These are phyloP conservation scores for Ptilorrhoa leucosticta DNA, from an alignment of 2,113 vertebrate genomes.

Conservation along the genomic window DNA sequence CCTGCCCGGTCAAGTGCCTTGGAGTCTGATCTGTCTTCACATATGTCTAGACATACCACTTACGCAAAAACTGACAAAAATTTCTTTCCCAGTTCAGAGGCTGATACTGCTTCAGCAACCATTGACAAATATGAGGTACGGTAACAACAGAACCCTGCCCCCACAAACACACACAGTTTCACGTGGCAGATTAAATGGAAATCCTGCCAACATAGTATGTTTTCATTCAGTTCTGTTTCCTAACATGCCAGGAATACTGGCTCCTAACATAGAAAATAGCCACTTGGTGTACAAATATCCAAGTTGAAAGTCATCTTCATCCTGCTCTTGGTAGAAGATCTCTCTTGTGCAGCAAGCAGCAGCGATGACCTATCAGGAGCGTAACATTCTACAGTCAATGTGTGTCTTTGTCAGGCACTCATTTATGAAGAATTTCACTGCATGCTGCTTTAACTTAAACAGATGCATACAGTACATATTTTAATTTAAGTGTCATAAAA, in stretches of 20 bases:
- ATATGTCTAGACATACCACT: neutral
- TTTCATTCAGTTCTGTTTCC: slow-evolving; percentile 50
- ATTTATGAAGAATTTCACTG: slow-evolving; percentile 35
- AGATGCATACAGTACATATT: neutral
- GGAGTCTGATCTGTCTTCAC: neutral
- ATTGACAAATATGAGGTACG: neutral
- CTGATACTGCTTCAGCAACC: slow-evolving; percentile 7
- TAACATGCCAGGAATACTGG: slow-evolving; percentile 25
- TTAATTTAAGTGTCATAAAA: slow-evolving; percentile 51
- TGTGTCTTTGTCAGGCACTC: slow-evolving; percentile 42
- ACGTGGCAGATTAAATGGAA: slow-evolving; percentile 42
- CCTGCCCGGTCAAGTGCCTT: neutral
- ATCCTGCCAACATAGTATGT: neutral
- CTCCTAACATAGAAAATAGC: neutral
- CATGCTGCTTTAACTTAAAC: slow-evolving; percentile 51
- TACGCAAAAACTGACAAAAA: neutral
- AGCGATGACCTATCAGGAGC: slow-evolving; percentile 14
- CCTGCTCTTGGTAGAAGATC: slow-evolving; percentile 30
- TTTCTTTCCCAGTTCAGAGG: neutral
- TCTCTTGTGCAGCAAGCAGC: neutral
- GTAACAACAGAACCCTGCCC: neutral
- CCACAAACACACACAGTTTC: neutral
- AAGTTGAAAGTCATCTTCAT: slow-evolving; percentile 50
- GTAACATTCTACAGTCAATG: slow-evolving; percentile 41
- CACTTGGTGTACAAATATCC: slow-evolving; percentile 47